Evolutionary conservation across 2,888 invertebrate genomes (phyloP).

Genomic region (Eristalis intricaria): DNA sequence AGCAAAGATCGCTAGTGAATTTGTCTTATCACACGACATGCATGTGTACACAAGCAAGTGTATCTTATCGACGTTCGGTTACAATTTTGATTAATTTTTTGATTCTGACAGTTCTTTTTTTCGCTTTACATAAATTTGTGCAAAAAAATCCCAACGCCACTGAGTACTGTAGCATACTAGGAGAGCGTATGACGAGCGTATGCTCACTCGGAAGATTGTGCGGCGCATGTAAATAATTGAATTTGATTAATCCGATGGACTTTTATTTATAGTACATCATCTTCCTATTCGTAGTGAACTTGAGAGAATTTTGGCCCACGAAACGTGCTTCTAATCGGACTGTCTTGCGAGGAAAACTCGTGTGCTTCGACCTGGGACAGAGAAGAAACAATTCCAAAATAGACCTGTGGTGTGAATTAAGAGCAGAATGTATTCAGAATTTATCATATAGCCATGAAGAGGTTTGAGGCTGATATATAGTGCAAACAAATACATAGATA

Average conservation of each 20-base stretch:
- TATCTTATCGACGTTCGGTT: neutral
- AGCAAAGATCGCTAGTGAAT: neutral
- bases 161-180: neutral
- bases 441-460: too few relatives aligned
- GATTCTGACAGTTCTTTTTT: neutral
- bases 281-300: constrained; percentile 6
- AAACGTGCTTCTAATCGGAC: neutral
- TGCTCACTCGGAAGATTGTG: neutral
- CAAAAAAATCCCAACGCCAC: neutral
- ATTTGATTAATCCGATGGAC: constrained; percentile 15
- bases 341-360: neutral
- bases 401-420: neutral
- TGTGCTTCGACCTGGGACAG: neutral
- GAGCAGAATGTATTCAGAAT: neutral
- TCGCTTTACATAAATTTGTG: neutral
- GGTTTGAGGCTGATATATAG: too few relatives aligned
- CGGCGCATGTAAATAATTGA: constrained; percentile 22
- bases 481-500: too few relatives aligned
- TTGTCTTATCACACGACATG: neutral
- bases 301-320: neutral
- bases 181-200: neutral
- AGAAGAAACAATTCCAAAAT: neutral
- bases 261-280: constrained; percentile 28
- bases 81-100: neutral
- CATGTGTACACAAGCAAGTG: neutral